Percentiles rank a stretch among this genome's conserved stretches.
phyloP scores from a whole-genome alignment of 2,888 invertebrate species.

The Notocelia uddmanniana region DNA sequence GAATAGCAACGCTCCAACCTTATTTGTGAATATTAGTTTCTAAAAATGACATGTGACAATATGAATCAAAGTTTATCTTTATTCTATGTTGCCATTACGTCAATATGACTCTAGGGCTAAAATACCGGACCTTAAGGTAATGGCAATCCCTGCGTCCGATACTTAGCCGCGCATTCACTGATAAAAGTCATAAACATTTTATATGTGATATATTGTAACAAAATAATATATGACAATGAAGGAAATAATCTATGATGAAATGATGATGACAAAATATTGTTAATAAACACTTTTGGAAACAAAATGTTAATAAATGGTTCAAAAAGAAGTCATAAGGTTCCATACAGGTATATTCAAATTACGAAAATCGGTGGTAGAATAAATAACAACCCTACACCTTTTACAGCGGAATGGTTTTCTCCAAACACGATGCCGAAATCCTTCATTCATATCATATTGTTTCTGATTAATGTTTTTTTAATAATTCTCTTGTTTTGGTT shows the following conservation, averaged over 20 bases:
- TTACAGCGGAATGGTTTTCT: conserved; percentile 18
- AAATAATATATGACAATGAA: not conserved
- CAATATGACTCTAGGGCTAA: conserved; percentile 30
- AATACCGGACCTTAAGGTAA: conserved; percentile 31
- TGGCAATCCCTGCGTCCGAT: not conserved
- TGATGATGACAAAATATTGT: not conserved
- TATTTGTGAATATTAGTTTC: conserved; percentile 8
- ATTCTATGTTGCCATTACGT: conserved; percentile 10
- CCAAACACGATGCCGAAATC: not conserved
- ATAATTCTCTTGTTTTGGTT: not conserved
- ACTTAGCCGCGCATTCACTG: not conserved
- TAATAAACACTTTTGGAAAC: not conserved
- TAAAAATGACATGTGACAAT: conserved; percentile 15
- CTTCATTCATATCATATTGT: not conserved
- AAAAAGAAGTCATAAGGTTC: not conserved
- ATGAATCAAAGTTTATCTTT: conserved; percentile 15
- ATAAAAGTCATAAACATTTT: not conserved
- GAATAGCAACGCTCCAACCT: conserved; percentile 3
- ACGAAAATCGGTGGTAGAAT: conserved; percentile 18
- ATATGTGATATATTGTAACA: not conserved
- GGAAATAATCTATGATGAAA: too few species aligned
- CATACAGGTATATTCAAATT: too few species aligned
- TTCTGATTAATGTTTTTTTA: not conserved
- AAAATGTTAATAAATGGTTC: not conserved
- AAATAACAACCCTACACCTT: not conserved